Evolutionary conservation across 2,797 vertebrate species (phyloP).

Genomic region (Rhinogobio ventralis): DNA sequence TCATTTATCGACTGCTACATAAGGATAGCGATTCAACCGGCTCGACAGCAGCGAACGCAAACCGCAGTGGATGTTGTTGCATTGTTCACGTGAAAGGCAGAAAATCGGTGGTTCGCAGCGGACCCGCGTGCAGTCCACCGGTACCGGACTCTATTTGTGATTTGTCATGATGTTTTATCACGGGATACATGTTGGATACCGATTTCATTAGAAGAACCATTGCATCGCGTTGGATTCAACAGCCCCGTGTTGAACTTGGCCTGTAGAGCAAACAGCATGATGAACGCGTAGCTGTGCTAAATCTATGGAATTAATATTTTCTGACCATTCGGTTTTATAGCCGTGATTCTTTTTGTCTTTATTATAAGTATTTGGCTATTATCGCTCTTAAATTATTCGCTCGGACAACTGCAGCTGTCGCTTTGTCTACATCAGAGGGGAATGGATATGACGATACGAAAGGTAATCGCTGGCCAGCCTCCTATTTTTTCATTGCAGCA

Average conservation of each 20-base stretch:
- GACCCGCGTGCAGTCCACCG: constrained; percentile 33
- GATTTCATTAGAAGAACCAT: constrained; percentile 15
- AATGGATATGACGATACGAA: constrained; percentile 54
- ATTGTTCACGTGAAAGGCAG: constrained; percentile 46
- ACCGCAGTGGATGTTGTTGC: constrained; percentile 50
- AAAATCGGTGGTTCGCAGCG: constrained; percentile 18
- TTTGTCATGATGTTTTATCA: constrained; percentile 29
- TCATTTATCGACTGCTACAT: constrained; percentile 36
- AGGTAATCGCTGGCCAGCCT: constrained; percentile 56
- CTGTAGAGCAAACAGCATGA: constrained; percentile 7
- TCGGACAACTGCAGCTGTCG: constrained; percentile 20
- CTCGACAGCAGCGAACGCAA: constrained; percentile 29
- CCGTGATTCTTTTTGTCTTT: neutral
- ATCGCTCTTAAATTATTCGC: constrained; percentile 3
- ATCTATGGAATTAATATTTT: neutral
- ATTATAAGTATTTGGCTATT: neutral
- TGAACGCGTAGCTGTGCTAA: neutral
- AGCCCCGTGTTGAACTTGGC: constrained; percentile 41
- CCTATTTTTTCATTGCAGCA: neutral
- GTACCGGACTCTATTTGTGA: constrained; percentile 29
- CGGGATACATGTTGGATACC: constrained; percentile 22
- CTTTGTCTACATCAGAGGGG: constrained; percentile 36
- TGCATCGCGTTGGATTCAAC: constrained; percentile 30
- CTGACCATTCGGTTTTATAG: constrained; percentile 10
- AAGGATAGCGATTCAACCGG: neutral